phyloP scores from a whole-genome alignment of 2,113 vertebrate genomes.

The Lontra canadensis region DNA sequence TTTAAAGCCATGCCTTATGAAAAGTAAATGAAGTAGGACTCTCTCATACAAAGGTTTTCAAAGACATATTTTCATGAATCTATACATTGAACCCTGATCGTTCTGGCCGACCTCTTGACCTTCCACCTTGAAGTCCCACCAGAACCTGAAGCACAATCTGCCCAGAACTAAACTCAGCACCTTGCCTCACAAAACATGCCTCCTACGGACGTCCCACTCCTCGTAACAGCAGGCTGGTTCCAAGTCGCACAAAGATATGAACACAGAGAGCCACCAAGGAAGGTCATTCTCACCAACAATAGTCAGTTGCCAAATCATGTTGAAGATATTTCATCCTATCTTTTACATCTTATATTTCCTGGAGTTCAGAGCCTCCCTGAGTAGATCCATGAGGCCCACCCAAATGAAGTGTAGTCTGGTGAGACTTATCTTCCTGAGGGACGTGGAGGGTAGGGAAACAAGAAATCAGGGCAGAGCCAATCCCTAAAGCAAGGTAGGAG shows the following conservation, averaged over 20 bases:
- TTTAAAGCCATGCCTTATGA: not conserved
- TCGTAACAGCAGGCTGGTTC: not conserved
- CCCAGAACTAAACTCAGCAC: not conserved
- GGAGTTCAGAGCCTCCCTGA: not conserved
- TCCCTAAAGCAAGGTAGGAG: not conserved
- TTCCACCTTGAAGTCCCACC: not conserved
- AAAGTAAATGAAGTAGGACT: not conserved
- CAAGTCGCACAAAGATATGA: not conserved
- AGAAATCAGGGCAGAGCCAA: not conserved
- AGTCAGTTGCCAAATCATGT: not conserved
- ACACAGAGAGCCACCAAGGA: not conserved
- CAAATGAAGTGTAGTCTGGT: not conserved
- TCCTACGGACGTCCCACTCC: not conserved
- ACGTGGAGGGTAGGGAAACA: not conserved
- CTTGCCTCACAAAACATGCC: not conserved
- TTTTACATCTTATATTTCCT: not conserved
- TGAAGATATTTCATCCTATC: not conserved
- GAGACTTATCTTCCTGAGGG: not conserved
- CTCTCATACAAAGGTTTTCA: not conserved
- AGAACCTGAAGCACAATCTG: not conserved
- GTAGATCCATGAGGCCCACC: not conserved
- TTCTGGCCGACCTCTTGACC: not conserved
- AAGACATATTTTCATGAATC: not conserved
- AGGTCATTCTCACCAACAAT: not conserved
- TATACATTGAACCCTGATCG: not conserved